A percentile compares a stretch with the other conserved stretches of the same genome.
Evolutionary conservation across 2,797 vertebrate genomes (phyloP).

Genomic region (Myotis myotis): DNA sequence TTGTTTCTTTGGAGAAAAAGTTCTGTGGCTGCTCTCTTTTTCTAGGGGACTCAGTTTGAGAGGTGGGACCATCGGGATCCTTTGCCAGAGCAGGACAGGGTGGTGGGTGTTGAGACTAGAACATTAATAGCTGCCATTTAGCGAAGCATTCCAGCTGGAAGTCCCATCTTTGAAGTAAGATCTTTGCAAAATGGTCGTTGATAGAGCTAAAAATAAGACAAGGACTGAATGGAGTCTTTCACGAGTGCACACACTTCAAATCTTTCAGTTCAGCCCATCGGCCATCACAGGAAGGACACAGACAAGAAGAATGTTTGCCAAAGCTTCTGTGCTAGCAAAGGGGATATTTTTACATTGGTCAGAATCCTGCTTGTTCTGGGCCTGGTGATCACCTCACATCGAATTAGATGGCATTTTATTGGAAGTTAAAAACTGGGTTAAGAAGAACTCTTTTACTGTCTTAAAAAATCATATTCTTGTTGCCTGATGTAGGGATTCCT

Average conservation of each 20-base stretch:
- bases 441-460: neutral
- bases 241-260: fast-evolving
- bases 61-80: neutral
- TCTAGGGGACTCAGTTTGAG: neutral
- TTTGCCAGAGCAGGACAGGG: neutral
- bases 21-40: neutral
- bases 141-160: neutral
- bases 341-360: neutral
- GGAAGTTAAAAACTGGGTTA: neutral
- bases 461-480: neutral
- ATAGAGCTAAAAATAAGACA: slow-evolving; percentile 42
- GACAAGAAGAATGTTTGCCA: neutral
- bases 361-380: neutral
- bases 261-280: neutral
- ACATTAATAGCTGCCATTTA: neutral
- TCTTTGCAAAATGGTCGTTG: neutral
- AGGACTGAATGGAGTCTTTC: slow-evolving; percentile 27
- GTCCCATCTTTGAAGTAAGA: neutral
- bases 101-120: neutral
- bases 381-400: neutral
- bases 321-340: neutral
- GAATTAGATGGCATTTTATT: neutral
- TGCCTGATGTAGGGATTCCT: neutral
- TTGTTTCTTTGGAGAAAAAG: neutral
- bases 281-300: neutral